Conservation (phyloP, 2,888 invertebrate genomes). For the Geophilus truncorum region DNA sequence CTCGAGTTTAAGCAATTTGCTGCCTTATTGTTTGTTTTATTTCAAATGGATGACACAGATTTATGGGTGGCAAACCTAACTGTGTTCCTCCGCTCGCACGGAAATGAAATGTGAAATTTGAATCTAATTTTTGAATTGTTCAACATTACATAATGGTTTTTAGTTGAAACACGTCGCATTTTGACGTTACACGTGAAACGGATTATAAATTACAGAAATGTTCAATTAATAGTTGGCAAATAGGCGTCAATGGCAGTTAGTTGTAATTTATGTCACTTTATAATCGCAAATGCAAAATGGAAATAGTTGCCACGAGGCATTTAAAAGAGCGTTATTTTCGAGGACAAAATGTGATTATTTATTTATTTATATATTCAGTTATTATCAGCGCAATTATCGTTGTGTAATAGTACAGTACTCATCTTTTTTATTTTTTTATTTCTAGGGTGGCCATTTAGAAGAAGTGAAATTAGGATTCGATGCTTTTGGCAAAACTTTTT, state of each 20-base stretch:
- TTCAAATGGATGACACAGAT: neutral
- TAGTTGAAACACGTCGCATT: neutral
- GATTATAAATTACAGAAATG: constrained; percentile 12
- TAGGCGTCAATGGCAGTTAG: constrained; percentile 14
- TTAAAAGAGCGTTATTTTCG: neutral
- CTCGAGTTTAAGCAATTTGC: neutral
- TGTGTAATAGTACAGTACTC: too few relatives aligned
- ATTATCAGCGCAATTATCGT: too few relatives aligned
- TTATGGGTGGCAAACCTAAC: too few relatives aligned
- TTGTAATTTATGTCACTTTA: neutral
- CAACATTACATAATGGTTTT: too few relatives aligned
- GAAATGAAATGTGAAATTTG: neutral
- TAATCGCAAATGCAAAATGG: neutral
- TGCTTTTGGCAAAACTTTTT: constrained; percentile 25
- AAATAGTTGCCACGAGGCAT: neutral
- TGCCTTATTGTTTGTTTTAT: neutral
- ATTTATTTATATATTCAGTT: neutral
- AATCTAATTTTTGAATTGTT: too few relatives aligned
- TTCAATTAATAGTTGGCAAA: constrained; percentile 12
- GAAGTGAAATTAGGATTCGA: constrained; percentile 3
- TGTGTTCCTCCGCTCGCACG: too few relatives aligned
- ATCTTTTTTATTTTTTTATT: neutral
- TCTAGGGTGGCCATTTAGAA: neutral
- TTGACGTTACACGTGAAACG: neutral
- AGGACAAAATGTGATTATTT: neutral